Evolutionary conservation across 1,140 invertebrate genomes (phyloP), one percentile per base, ranked within the genome.

Genomic region (Halyomorpha halys): DNA sequence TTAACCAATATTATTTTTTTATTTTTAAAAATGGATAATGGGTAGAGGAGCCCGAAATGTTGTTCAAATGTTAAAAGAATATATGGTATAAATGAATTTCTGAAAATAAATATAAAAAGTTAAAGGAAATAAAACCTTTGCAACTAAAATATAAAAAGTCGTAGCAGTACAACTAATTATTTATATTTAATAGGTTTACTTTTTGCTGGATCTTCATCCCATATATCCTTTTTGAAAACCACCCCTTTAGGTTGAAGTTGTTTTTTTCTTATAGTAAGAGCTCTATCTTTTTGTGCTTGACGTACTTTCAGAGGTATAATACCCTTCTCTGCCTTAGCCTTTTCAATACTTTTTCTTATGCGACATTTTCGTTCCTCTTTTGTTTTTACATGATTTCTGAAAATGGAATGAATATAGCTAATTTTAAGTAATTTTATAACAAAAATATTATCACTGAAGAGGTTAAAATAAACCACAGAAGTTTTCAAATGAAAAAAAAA

Each of bases 341-440:
- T 30, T 16, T 66, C 19, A 61, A 77, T 73, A 21, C 70, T 71
- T 19, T 70, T 73, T 1, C 69, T 69, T 25, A 81, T 71, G 0
- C 73, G 69, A 70, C 76, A 74, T 68, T 76, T 75, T 47, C 79
- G 70, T 72, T 83, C 80, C 64, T 81, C 79, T 30, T 73, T 74
- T 1, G 76, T 78, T 67, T 72, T 75, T 0, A 56, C 53, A 16
- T 15, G 18, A 5, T 19, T 56, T 15, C 53, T 56, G 27, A 25
- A 21, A 56, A 56, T 23, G 4, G 23, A 56, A 39, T 39, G 5
- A 1, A 39, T 39, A 39, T 8, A n/a, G 34, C 1, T 39, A 39
- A 39, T 39, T 39, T n/a, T 13, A 39, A 39, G 34, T 13, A 6
- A 39, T 39, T 11, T 39, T 9, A 39, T 39, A 11, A 9, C 27